Percentiles rank a stretch among this genome's conserved stretches.
phyloP scores from a whole-genome alignment of 2,797 vertebrate species.

The Halcyon badia region DNA sequence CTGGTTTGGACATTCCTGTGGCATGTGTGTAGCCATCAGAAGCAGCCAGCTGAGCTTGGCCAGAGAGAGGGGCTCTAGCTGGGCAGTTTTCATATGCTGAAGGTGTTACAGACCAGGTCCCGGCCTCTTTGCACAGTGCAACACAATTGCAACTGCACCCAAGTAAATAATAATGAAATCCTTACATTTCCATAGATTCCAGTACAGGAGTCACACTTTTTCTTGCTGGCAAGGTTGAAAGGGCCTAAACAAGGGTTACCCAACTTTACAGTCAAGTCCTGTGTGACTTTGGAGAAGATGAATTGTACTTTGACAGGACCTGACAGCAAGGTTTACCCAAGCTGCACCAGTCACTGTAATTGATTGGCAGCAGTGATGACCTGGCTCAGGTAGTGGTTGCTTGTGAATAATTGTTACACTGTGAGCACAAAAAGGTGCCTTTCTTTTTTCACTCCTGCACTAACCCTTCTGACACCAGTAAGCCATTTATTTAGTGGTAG shows the following conservation, averaged over 20 bases:
- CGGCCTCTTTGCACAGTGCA: background rate
- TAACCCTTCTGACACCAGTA: background rate
- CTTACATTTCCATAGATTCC: background rate
- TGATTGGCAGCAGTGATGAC: too few relatives aligned
- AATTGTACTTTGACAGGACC: background rate
- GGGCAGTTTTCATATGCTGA: fast-evolving
- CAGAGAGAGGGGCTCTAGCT: background rate
- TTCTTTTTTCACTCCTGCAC: background rate
- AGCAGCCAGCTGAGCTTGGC: background rate
- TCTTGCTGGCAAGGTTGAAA: fast-evolving
- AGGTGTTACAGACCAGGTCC: too few relatives aligned
- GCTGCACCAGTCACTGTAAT: fast-evolving
- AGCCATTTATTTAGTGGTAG: background rate
- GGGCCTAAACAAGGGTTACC: background rate
- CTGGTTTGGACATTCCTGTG: background rate
- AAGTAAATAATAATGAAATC: background rate
- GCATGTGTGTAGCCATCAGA: background rate
- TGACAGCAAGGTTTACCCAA: background rate
- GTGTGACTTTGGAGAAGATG: background rate
- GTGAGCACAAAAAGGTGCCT: background rate
- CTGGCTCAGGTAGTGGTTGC: background rate
- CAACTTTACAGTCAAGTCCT: fast-evolving
- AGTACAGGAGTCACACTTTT: fast-evolving
- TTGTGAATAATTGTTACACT: background rate
- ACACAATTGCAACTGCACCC: fast-evolving